phyloP scores from a whole-genome alignment of 2,797 vertebrate genomes.

The Craterocephalus amniculus region DNA sequence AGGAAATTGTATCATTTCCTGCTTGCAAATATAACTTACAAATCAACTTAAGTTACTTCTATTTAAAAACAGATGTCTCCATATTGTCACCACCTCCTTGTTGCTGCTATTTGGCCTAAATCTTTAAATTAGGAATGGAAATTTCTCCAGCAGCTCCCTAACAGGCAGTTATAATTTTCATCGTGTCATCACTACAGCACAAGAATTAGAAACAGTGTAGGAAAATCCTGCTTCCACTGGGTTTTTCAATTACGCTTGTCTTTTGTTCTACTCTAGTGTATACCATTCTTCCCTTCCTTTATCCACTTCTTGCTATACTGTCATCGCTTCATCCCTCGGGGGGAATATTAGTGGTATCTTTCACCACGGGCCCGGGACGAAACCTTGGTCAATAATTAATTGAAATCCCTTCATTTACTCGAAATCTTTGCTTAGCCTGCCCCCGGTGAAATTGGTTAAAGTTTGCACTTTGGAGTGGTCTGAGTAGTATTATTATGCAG shows the following conservation, averaged over 20 bases:
- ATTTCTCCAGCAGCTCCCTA: constrained; percentile 2
- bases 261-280: constrained; percentile 30
- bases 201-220: constrained; percentile 8
- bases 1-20: neutral
- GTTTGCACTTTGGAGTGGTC: constrained; percentile 52
- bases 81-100: neutral
- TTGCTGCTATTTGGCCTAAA: neutral
- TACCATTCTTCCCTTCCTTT: constrained; percentile 17
- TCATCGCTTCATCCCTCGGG: constrained; percentile 58
- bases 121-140: neutral
- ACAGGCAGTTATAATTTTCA: neutral
- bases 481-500: constrained; percentile 49
- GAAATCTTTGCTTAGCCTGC: constrained; percentile 53
- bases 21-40: neutral
- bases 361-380: constrained; percentile 42
- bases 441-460: constrained; percentile 56
- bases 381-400: constrained; percentile 72
- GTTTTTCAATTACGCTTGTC: constrained; percentile 36
- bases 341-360: constrained; percentile 63
- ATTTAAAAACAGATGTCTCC: neutral
- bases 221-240: constrained; percentile 18
- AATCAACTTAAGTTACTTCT: constrained; percentile 4
- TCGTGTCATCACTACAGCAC: neutral
- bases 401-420: constrained; percentile 76
- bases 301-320: constrained; percentile 43